These are phyloP conservation scores for Hartigia nigra DNA, from an alignment of 2,888 invertebrate genomes.

Conservation along the genomic window DNA sequence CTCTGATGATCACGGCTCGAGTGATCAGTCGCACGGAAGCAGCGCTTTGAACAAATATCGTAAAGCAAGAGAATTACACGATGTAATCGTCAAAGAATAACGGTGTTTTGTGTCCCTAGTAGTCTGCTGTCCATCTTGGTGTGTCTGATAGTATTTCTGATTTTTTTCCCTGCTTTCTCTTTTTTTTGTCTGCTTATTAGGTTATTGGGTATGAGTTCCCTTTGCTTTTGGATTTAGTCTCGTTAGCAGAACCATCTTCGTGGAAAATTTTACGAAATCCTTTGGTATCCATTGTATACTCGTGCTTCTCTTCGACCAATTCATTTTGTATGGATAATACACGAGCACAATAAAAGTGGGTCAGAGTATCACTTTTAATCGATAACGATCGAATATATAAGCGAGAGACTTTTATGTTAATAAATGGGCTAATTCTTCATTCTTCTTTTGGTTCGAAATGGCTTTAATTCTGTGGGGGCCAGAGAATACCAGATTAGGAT, in stretches of 20 bases:
- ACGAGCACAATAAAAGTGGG: not conserved
- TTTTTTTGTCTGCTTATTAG: too few relatives aligned
- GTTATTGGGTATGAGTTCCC: too few relatives aligned
- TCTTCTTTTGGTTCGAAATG: slow-evolving; percentile 5
- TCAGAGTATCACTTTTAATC: not conserved
- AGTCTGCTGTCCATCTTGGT: not conserved
- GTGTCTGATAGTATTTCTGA: not conserved
- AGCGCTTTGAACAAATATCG: not conserved
- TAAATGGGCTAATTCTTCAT: not conserved
- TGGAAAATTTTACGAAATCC: not conserved
- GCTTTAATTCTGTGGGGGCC: not conserved
- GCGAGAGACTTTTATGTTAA: too few relatives aligned
- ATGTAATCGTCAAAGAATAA: not conserved
- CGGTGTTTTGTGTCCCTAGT: not conserved
- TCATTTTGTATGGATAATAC: not conserved
- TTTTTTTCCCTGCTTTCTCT: not conserved
- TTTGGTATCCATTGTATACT: not conserved
- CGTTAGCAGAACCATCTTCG: not conserved
- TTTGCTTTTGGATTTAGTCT: not conserved
- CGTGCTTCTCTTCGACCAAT: not conserved
- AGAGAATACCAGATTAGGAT: not conserved
- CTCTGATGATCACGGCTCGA: slow-evolving; percentile 9
- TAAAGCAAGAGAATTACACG: not conserved
- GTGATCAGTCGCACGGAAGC: not conserved
- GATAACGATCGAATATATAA: too few relatives aligned